A percentile compares a stretch with the other conserved stretches of the same genome.
phyloP scores from a whole-genome alignment of 2,797 vertebrate genomes.

The Tarsius wallacei region DNA sequence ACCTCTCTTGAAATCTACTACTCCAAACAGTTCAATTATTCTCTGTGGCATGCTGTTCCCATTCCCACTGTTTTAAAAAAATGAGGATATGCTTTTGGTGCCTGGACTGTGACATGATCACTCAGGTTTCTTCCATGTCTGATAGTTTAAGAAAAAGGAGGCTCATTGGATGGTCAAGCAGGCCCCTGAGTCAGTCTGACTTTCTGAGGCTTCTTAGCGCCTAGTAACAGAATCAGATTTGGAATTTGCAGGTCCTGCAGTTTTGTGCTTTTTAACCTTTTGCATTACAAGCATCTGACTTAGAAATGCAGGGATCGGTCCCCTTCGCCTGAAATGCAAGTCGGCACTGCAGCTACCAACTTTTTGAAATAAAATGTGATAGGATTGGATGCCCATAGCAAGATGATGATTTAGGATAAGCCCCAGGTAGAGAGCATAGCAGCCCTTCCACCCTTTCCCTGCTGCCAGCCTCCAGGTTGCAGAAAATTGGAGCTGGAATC shows the following conservation, averaged over 20 bases:
- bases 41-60: neutral
- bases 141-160: slow-evolving; percentile 29
- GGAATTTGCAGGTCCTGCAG: neutral
- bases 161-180: neutral
- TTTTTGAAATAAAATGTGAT: neutral
- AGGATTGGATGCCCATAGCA: neutral
- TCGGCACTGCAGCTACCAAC: neutral
- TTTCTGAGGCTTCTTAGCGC: slow-evolving; percentile 4
- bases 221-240: neutral
- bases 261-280: slow-evolving; percentile 11
- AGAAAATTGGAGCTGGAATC: neutral
- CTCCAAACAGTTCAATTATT: slow-evolving; percentile 36
- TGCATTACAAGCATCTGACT: neutral
- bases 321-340: neutral
- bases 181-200: neutral
- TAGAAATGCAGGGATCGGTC: neutral
- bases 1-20: slow-evolving; percentile 34
- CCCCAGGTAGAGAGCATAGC: neutral
- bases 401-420: neutral
- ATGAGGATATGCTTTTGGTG: neutral
- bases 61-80: slow-evolving; percentile 41
- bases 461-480: neutral
- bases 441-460: neutral
- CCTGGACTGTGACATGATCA: neutral
- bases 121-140: neutral